Base-by-base conservation (phyloP, 2,888 invertebrate species). In the Andrena bicolor region DNA sequence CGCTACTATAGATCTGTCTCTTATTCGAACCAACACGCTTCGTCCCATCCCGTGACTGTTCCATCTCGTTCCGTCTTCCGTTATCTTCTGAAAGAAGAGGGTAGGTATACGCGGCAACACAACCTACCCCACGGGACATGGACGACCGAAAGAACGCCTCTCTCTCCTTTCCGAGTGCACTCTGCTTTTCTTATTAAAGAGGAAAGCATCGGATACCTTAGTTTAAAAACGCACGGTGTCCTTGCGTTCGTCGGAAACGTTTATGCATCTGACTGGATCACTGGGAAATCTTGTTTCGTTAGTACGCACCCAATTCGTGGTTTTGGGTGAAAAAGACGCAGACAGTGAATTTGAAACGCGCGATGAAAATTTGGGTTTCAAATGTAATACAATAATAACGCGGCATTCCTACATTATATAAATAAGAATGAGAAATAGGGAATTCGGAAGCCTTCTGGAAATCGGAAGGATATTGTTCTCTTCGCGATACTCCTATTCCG, bases 1-100 rank as follows among this genome's bases (percentile, higher is more conserved):
- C 82, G 77, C 82, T 88, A 90, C 92, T 91, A 92, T 92, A 91
- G 92, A 92, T 92, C 92, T 91, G 91, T 92, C 92, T 92, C 92
- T 92, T 92, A 92, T 92, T 92, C 91, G 92, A 92, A 92, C 89
- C 90, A 92, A 91, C 91, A 91, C 91, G 89, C 92, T 90, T 91
- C 88, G 89, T 90, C 90, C 90, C 73, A 87, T 87, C 84, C 86
- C 79, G 85, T 80, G 73, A 66, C 88, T 86, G 83, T 86, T 87
- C 88, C 86, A 86, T 91, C 90, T 89, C 89, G 82, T 86, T 89
- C 86, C 86, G 73, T 89, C 86, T 89, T 85, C 85, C 84, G 80
- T 23, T 58, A 86, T 87, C 85, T 86, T 89, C 84, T 88, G 89
- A 90, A 84, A 86, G 87, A 87, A 89, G 90, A 79, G 77, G 80